Percentiles rank a stretch among this genome's conserved stretches.
phyloP scores from a whole-genome alignment of 1,140 invertebrate species.

The Temnothorax nylanderi region DNA sequence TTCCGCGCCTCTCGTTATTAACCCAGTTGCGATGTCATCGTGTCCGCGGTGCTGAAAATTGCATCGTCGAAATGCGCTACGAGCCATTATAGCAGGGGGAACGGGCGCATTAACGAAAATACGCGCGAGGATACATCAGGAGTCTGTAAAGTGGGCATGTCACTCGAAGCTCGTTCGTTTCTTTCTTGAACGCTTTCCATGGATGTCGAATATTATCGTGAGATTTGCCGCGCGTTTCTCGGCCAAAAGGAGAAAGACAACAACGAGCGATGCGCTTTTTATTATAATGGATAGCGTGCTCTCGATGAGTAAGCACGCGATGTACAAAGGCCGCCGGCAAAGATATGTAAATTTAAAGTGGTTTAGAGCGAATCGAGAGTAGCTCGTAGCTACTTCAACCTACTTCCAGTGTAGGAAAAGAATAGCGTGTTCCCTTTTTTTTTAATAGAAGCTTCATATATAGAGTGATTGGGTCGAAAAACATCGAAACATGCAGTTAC shows the following conservation, averaged over 20 bases:
- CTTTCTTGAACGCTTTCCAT: neutral
- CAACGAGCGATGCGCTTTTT: constrained; percentile 24
- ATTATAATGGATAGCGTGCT: constrained; percentile 42
- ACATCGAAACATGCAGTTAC: neutral
- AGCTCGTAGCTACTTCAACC: constrained; percentile 6
- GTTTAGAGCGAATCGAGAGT: constrained; percentile 41
- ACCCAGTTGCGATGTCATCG: constrained; percentile 24
- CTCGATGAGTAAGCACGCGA: constrained; percentile 41
- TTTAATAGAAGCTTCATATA: neutral
- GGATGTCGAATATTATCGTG: constrained; percentile 37
- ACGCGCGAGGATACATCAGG: constrained; percentile 18
- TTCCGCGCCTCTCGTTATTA: constrained; percentile 7
- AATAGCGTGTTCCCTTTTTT: neutral
- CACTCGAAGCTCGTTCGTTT: neutral
- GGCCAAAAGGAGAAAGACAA: constrained; percentile 8
- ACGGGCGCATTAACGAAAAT: constrained; percentile 46
- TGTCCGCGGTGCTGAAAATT: constrained; percentile 28
- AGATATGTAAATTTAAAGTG: constrained; percentile 55
- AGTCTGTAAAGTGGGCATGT: neutral
- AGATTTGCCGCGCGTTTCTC: constrained; percentile 4
- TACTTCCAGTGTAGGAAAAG: neutral
- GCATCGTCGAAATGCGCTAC: constrained; percentile 10
- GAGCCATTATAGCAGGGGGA: neutral
- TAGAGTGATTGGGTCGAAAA: neutral
- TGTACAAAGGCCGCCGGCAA: constrained; percentile 35